These are phyloP conservation scores for Vulpes ferrilata DNA, from an alignment of 2,113 vertebrate genomes.

Conservation along the genomic window DNA sequence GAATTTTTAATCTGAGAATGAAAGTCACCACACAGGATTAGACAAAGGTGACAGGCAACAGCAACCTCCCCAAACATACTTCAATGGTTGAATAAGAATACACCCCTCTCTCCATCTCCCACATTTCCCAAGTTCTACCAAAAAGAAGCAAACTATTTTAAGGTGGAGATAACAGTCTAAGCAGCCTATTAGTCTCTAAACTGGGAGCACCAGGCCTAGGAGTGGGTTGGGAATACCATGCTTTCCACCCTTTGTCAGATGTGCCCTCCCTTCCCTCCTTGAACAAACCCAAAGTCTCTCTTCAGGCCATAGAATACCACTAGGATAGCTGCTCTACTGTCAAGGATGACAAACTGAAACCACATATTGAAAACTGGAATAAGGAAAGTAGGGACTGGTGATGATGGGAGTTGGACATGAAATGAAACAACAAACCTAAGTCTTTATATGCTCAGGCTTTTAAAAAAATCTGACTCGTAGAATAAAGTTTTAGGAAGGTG, in stretches of 20 bases:
- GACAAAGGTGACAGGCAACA: slow-evolving; percentile 64
- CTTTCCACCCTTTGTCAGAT: neutral
- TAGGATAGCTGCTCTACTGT: neutral
- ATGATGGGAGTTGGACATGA: neutral
- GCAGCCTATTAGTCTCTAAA: slow-evolving; percentile 1
- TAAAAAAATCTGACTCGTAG: neutral
- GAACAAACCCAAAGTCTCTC: slow-evolving; percentile 12
- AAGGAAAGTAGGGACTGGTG: neutral
- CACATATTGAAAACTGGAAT: neutral
- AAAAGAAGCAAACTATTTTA: slow-evolving; percentile 53
- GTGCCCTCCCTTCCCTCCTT: neutral
- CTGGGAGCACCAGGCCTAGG: neutral
- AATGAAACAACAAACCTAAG: neutral
- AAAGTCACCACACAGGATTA: slow-evolving; percentile 72
- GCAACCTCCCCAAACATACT: slow-evolving; percentile 43
- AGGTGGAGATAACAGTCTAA: neutral
- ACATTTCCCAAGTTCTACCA: neutral
- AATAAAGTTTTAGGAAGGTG: neutral
- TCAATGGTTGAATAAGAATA: neutral
- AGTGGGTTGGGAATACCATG: neutral
- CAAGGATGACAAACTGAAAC: slow-evolving; percentile 8
- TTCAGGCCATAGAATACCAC: neutral
- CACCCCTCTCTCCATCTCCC: neutral
- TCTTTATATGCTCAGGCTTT: neutral
- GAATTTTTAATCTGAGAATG: slow-evolving; percentile 62